A percentile compares a stretch with the other conserved stretches of the same genome.
Conservation (phyloP, 2,113 vertebrate genomes). For the Oriolus oriolus region DNA sequence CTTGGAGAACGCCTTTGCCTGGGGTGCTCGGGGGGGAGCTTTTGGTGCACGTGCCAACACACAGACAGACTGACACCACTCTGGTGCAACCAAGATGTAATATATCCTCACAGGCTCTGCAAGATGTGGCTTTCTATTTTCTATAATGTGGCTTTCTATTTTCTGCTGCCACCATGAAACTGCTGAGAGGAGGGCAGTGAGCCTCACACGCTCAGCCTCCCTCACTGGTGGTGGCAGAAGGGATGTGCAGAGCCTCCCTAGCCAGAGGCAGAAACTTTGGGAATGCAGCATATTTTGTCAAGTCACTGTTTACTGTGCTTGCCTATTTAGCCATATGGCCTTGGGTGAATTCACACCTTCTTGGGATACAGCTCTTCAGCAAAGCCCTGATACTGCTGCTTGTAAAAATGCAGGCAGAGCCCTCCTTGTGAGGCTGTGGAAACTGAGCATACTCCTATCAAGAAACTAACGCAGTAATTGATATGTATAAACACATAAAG, state of each 20-base stretch:
- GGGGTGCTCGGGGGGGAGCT: rapidly evolving
- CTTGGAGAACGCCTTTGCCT: neutral
- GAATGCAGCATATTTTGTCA: neutral
- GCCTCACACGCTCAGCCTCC: rapidly evolving
- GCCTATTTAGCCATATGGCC: neutral
- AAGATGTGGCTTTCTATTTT: neutral
- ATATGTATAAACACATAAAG: neutral
- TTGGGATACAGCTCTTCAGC: neutral
- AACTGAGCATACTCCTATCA: neutral
- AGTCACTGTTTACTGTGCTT: neutral
- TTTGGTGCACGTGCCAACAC: rapidly evolving
- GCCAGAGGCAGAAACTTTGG: neutral
- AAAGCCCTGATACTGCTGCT: neutral
- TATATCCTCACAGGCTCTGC: neutral
- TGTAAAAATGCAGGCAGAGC: neutral
- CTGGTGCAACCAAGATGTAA: neutral
- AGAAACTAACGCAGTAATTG: neutral
- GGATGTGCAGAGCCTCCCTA: neutral
- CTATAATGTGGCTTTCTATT: neutral
- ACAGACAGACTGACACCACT: rapidly evolving
- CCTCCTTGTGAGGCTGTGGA: neutral
- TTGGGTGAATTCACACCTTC: neutral
- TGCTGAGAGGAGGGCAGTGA: rapidly evolving
- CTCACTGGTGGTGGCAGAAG: rapidly evolving
- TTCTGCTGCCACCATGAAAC: rapidly evolving